These are phyloP conservation scores for Andricus quercusramuli DNA, from an alignment of 2,888 invertebrate genomes.

Conservation along the genomic window DNA sequence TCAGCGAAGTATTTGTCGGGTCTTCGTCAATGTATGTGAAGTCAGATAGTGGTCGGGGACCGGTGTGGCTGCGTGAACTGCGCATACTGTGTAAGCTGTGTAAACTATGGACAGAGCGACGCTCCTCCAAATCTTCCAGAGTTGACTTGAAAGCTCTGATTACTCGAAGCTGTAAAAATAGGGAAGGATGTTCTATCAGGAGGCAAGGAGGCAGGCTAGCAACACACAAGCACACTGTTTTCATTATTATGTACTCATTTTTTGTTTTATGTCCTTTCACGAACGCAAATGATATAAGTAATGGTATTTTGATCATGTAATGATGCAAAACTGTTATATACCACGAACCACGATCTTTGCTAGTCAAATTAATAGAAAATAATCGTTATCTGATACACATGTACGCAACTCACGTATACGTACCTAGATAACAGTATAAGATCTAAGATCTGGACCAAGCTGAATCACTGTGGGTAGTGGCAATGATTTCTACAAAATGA, in stretches of 20 bases:
- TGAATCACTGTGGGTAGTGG: neutral
- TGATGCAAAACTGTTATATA: neutral
- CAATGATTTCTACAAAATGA: conserved; percentile 19
- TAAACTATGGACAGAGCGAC: conserved; percentile 98
- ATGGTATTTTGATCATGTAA: neutral
- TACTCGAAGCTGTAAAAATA: conserved; percentile 98
- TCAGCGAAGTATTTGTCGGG: conserved; percentile 79
- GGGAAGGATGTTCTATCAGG: conserved; percentile 80
- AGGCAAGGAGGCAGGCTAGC: conserved; percentile 76
- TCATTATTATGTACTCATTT: conserved; percentile 46
- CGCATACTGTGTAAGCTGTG: conserved; percentile 94
- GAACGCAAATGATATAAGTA: neutral
- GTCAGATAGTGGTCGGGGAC: conserved; percentile 88
- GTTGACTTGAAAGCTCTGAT: conserved; percentile 99
- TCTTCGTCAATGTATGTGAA: conserved; percentile 91
- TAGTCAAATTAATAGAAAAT: conserved; percentile 45
- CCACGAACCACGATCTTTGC: neutral
- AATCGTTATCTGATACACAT: conserved; percentile 45
- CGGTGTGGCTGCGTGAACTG: conserved; percentile 88
- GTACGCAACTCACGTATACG: conserved; percentile 48
- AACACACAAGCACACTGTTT: conserved; percentile 73
- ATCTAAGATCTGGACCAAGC: neutral
- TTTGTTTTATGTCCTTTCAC: neutral
- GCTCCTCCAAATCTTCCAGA: conserved; percentile 99
- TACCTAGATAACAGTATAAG: conserved; percentile 44